Conservation (phyloP, 1,140 invertebrate genomes). For the Brachionus asplanchnoidis region DNA sequence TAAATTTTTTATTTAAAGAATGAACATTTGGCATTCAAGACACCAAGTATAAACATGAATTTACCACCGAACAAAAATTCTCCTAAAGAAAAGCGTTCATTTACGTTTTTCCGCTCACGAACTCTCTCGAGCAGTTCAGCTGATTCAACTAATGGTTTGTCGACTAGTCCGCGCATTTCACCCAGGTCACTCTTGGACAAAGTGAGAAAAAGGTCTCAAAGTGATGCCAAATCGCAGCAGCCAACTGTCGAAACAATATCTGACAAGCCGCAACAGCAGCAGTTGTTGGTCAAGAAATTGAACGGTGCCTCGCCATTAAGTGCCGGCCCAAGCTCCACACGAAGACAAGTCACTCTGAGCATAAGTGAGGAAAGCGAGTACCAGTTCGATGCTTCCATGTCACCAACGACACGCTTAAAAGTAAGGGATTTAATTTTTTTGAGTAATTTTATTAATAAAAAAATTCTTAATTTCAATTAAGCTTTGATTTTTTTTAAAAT, state of each 20-base stretch:
- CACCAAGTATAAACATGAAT: constrained; percentile 10
- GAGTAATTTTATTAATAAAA: neutral
- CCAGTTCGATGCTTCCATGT: neutral
- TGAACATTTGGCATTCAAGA: constrained; percentile 25
- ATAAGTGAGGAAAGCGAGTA: constrained; percentile 33
- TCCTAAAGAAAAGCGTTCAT: constrained; percentile 32
- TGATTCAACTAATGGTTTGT: constrained; percentile 1
- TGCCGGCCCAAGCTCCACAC: neutral
- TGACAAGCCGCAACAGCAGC: neutral
- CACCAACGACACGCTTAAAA: neutral
- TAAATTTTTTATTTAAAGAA: constrained; percentile 6
- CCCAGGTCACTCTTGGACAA: constrained; percentile 2
- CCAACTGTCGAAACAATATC: neutral
- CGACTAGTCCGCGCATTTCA: constrained; percentile 19
- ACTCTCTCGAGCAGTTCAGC: constrained; percentile 32
- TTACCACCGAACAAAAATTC: constrained; percentile 4
- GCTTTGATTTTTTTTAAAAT: too few relatives aligned
- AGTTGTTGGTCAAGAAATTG: neutral
- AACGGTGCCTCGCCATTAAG: neutral
- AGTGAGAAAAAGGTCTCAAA: constrained; percentile 1
- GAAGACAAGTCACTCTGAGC: constrained; percentile 15
- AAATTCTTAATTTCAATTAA: too few relatives aligned
- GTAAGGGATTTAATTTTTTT: neutral
- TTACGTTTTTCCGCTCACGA: constrained; percentile 27
- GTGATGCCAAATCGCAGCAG: constrained; percentile 30